These are phyloP conservation scores for Corydoras sp. DNA, from an alignment of 2,113 vertebrate species.

Conservation along the genomic window DNA sequence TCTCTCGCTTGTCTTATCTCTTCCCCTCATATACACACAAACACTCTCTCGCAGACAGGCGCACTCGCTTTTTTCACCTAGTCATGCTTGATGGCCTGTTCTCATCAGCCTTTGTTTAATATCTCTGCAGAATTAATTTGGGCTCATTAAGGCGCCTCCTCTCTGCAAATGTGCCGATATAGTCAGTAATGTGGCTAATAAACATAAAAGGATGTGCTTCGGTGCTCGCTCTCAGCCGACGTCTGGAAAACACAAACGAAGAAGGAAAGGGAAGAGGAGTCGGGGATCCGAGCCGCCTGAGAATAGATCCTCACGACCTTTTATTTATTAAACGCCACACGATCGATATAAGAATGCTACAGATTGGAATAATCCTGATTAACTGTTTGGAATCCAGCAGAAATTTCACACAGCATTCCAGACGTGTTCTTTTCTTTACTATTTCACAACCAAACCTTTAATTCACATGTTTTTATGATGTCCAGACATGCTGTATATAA, in stretches of 20 bases:
- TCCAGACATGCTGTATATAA: too few relatives aligned
- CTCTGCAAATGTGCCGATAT: slow-evolving; percentile 73
- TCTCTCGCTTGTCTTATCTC: too few relatives aligned
- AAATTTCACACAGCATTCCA: background rate
- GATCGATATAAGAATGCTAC: slow-evolving; percentile 7
- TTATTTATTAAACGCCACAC: slow-evolving; percentile 20
- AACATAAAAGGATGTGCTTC: slow-evolving; percentile 79
- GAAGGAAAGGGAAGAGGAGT: slow-evolving; percentile 41
- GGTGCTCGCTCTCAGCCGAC: slow-evolving; percentile 70
- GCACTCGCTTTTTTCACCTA: slow-evolving; percentile 43
- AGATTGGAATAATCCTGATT: slow-evolving; percentile 8
- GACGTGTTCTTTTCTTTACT: too few relatives aligned
- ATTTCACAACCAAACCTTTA: too few relatives aligned
- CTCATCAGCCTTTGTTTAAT: slow-evolving; percentile 83
- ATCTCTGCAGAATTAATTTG: slow-evolving; percentile 83
- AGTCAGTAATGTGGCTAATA: slow-evolving; percentile 81
- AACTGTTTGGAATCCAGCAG: slow-evolving; percentile 9
- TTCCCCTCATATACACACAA: background rate
- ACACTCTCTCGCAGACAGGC: background rate
- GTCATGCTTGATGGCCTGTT: slow-evolving; percentile 78
- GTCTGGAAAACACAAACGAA: slow-evolving; percentile 72
- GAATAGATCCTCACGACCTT: slow-evolving; percentile 8
- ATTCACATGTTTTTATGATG: too few relatives aligned
- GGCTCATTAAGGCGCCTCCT: slow-evolving; percentile 76
- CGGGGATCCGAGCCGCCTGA: slow-evolving; percentile 6